Percentiles rank a stretch among this genome's conserved stretches.
These are phyloP conservation scores for Anthopleura xanthogrammica DNA, from an alignment of 92 coral and sea anemone genomes.

Conservation along the genomic window DNA sequence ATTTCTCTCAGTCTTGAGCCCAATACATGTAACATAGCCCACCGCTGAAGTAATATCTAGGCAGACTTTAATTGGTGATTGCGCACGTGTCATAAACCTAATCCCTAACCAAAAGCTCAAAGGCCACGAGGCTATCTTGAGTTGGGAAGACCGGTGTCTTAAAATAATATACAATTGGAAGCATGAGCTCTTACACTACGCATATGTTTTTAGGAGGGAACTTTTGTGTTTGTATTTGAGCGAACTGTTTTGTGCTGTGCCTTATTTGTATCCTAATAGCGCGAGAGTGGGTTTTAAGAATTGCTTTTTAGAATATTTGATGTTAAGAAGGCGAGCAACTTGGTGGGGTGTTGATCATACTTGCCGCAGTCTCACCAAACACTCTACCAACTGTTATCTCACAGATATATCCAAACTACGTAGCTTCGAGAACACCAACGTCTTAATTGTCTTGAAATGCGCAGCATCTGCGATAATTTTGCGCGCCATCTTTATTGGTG, in stretches of 20 bases:
- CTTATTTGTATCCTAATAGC: not conserved
- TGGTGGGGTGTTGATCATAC: not conserved
- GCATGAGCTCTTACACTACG: not conserved
- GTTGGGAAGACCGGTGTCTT: slow-evolving; percentile 1
- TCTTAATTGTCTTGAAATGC: not conserved
- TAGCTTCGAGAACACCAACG: not conserved
- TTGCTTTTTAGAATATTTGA: not conserved
- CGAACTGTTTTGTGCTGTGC: not conserved
- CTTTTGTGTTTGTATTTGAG: not conserved
- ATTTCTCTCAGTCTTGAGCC: slow-evolving; percentile 3
- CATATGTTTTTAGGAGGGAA: slow-evolving; percentile 8
- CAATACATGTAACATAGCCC: not conserved
- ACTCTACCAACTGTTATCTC: not conserved
- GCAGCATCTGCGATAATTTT: not conserved
- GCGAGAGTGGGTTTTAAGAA: not conserved
- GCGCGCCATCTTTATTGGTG: not conserved
- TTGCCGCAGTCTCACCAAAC: too few species aligned
- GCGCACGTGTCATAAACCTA: slow-evolving; percentile 25
- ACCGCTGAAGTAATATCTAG: slow-evolving; percentile 10
- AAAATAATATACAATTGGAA: not conserved
- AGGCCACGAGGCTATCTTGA: slow-evolving; percentile 29
- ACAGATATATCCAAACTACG: not conserved
- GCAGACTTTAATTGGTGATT: slow-evolving; percentile 13
- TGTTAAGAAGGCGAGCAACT: not conserved
- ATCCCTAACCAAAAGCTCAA: slow-evolving; percentile 9